Evolutionary conservation across 2,113 vertebrate genomes (phyloP).

Genomic region (Lichenostomus cassidix): DNA sequence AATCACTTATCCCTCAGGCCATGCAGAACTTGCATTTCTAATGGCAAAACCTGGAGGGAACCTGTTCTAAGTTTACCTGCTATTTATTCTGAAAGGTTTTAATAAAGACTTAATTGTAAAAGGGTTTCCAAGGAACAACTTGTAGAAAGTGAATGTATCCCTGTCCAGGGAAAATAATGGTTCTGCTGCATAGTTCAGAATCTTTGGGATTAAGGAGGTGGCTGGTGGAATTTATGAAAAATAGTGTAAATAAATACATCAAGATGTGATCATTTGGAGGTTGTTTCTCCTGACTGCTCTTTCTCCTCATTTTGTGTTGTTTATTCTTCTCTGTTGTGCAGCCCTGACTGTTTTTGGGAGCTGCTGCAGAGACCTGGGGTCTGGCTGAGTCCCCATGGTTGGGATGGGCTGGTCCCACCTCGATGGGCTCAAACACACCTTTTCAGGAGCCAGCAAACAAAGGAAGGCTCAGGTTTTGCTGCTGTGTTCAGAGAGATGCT

Average conservation of each 20-base stretch:
- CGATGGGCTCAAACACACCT: rapidly evolving
- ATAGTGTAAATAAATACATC: not conserved
- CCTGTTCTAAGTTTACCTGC: not conserved
- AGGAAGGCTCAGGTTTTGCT: not conserved
- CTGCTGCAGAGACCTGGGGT: not conserved
- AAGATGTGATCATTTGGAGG: not conserved
- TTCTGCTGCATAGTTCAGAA: not conserved
- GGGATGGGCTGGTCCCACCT: not conserved
- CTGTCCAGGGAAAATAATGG: not conserved
- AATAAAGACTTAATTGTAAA: constrained; percentile 24
- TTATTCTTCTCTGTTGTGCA: not conserved
- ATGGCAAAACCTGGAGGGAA: not conserved
- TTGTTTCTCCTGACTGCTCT: not conserved
- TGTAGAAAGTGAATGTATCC: not conserved
- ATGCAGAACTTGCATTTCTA: not conserved
- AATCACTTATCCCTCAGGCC: not conserved
- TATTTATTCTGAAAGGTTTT: constrained; percentile 7
- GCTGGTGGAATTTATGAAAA: not conserved
- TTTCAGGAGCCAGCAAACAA: not conserved
- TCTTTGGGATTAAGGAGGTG: not conserved
- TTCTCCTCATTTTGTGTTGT: not conserved
- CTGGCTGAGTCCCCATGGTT: rapidly evolving
- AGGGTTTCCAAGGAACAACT: not conserved
- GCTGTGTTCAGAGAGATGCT: not conserved
- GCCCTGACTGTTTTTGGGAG: not conserved